These are phyloP conservation scores for Lethrus apterus DNA, from an alignment of 1,140 invertebrate species.

Conservation along the genomic window DNA sequence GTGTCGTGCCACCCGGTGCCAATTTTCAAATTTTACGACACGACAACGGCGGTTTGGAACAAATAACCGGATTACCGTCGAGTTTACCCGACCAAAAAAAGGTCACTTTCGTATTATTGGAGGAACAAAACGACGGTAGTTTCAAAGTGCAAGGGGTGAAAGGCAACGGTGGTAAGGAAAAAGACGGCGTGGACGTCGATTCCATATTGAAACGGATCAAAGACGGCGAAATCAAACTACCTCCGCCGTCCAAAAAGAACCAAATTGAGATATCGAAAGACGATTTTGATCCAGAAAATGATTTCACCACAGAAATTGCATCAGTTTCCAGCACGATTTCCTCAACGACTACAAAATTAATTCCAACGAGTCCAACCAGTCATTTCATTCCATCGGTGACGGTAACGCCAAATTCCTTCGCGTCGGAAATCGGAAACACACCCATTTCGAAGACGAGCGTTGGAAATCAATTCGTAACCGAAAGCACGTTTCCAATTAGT, in stretches of 20 bases:
- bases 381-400: conserved; percentile 16
- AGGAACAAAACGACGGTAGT: conserved; percentile 74
- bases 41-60: conserved; percentile 62
- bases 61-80: conserved; percentile 54
- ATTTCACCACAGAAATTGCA: conserved; percentile 21
- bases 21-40: conserved; percentile 71
- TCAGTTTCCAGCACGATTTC: conserved; percentile 27
- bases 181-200: conserved; percentile 65
- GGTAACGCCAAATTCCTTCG: conserved; percentile 37
- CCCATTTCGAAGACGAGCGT: conserved; percentile 37
- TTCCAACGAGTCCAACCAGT: conserved; percentile 34
- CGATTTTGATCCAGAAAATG: conserved; percentile 24
- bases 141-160: conserved; percentile 74
- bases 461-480: too few relatives aligned
- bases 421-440: conserved; percentile 39
- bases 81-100: conserved; percentile 65
- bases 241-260: conserved; percentile 49
- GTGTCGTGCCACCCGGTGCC: conserved; percentile 64
- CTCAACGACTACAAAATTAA: conserved; percentile 29
- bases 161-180: conserved; percentile 54
- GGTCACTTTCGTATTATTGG: conserved; percentile 75
- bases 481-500: too few relatives aligned
- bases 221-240: conserved; percentile 71
- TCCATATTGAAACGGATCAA: conserved; percentile 73
- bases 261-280: conserved; percentile 23